Base-by-base conservation (phyloP, 2,113 vertebrate genomes). In the Campylomormyrus tamandua region DNA sequence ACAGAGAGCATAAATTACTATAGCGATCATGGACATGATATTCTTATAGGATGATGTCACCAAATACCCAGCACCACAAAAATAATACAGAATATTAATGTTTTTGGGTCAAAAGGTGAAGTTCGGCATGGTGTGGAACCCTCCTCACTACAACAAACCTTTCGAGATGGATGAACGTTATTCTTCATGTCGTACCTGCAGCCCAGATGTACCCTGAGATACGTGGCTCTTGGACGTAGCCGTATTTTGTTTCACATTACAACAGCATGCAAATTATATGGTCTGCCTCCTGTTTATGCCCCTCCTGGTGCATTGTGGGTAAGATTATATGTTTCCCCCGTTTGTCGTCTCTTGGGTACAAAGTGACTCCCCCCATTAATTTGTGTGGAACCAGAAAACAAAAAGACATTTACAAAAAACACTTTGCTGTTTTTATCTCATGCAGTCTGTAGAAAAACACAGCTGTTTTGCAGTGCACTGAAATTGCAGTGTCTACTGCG, bases 391-490 rank as follows among this genome's bases (percentile, higher is more conserved):
- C 85, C 50, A 87, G 50, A 56, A 87, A 52, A 87, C 85, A 87
- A 87, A 56, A 87, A 87, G 49, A 17, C 50, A 56, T 31, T 31
- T 49, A 87, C 84, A 87, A 39, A 87, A 70, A 87, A 87, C 15
- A 87, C 85, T 87, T 87, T 87, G 50, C 50, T 87, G 85, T 56
- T 87, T 87, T 53, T 87, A 87, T 87, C 85, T 87, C 85, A n/a
- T 53, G 85, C 50, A 52, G 85, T 87, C 27, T 56, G 31, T 87
- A 35, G 50, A 53, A 87, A 87, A 87, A 87, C 85, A 87, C 19
- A 31, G 85, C 27, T 87, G 85, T 87, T 86, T 27, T 87, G 50
- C 39, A 42, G 39, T 42, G 39, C 39, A 42, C 39, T 42, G 85
- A 87, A 87, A 87, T 87, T 87, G 85, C 85, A 87, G 85, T 56